Evolutionary conservation across 2,797 vertebrate genomes (phyloP).

Genomic region (Rhabdophis nuchalis): DNA sequence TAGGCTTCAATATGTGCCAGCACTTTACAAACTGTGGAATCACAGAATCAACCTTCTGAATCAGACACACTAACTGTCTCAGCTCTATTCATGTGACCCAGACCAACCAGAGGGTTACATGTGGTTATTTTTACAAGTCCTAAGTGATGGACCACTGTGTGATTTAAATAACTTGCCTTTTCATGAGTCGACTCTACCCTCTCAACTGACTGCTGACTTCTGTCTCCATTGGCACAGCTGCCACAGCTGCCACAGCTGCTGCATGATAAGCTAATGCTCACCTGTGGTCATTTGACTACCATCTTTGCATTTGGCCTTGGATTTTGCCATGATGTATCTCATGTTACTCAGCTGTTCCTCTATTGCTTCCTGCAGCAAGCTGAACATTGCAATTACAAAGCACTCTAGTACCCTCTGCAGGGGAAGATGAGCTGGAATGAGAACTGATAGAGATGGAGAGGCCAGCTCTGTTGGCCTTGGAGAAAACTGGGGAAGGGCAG

Average conservation of each 20-base stretch:
- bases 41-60: neutral
- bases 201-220: neutral
- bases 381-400: neutral
- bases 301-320: neutral
- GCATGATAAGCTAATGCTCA: neutral
- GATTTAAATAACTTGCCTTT: neutral
- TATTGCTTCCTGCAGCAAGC: neutral
- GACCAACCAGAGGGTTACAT: neutral
- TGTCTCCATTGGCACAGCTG: neutral
- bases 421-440: too few species aligned
- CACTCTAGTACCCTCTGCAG: neutral
- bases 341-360: neutral
- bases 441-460: too few species aligned
- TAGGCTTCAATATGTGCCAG: neutral
- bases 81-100: neutral
- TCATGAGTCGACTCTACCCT: neutral
- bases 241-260: neutral
- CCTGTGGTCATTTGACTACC: neutral
- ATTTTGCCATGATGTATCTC: neutral
- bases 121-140: neutral
- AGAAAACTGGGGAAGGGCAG: too few species aligned
- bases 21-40: neutral
- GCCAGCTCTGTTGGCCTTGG: too few species aligned
- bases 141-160: neutral
- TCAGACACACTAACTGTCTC: neutral